Evolutionary conservation across 2,797 vertebrate genomes (phyloP), one percentile per base, ranked within the genome.

Genomic region (Hippocampus kuda): DNA sequence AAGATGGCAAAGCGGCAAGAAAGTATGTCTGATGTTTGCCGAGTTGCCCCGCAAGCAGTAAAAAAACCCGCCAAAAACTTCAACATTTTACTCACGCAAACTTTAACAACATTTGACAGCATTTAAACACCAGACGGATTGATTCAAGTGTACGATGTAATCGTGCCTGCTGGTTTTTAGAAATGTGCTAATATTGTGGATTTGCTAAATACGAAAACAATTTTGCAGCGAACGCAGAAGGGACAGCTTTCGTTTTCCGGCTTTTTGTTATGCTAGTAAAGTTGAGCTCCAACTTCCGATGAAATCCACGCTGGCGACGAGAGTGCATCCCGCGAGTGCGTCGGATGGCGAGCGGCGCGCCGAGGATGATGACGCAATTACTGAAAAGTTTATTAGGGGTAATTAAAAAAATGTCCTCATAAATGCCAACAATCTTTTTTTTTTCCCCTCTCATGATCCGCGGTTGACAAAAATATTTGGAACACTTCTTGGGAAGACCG

Each of bases 1-100:
- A 80, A 77, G 67, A 67, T 72, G 60, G 80, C 76, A 81, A 66
- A 73, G n/a, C 75, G 74, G 80, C 72, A 63, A 77, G 82, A 73
- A 63, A 77, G 76, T 49, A 48, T 65, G 72, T 68, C 69, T 76
- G 76, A 69, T 76, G 79, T 66, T 53, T 68, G 76, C 68, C 41
- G 73, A 70, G 69, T 27, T 60, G 67, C 54, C 26, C 30, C 16
- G 42, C n/a, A 8, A 60, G 67, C 67, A 46, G 67, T 60, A 68
- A 60, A 20, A 38, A 38, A 38, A 38, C 4, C 34, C 12, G 3
- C 44, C 2, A 24, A 30, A 34, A 53, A 66, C 65, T 66, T 49
- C 11, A 2, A 15, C 5, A 51, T 53, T 67, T 67, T n/a, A 30
- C 38, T 9, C 27, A 16, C 2, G 63, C 49, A 54, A 54, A 67